phyloP scores from a whole-genome alignment of 2,888 invertebrate genomes.

The Eulithis prunata region DNA sequence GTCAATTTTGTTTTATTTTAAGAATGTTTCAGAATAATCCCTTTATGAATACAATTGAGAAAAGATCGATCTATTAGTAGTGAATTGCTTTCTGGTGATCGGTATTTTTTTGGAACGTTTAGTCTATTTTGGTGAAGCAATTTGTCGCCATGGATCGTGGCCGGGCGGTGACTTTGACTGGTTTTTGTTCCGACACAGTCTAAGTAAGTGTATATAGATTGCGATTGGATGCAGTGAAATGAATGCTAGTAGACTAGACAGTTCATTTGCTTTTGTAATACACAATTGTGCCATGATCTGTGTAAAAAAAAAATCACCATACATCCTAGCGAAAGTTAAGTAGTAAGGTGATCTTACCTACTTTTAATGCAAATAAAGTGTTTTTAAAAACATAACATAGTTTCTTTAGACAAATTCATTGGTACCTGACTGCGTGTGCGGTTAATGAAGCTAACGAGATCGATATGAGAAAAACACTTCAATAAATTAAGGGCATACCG shows the following conservation, averaged over 20 bases:
- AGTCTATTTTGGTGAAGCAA: slow-evolving; percentile 74
- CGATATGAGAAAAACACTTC: slow-evolving; percentile 38
- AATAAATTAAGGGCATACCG: slow-evolving; percentile 40
- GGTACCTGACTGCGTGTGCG: slow-evolving; percentile 33
- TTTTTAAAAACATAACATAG: too few species aligned
- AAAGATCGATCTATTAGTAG: slow-evolving; percentile 64
- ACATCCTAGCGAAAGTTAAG: too few species aligned
- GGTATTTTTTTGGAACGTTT: slow-evolving; percentile 65
- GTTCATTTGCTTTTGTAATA: slow-evolving; percentile 52
- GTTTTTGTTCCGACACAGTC: slow-evolving; percentile 63
- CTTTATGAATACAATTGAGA: background rate
- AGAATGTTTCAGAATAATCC: too few species aligned
- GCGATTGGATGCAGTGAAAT: slow-evolving; percentile 63
- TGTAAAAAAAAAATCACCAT: too few species aligned
- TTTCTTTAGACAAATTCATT: background rate
- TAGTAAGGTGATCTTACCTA: too few species aligned
- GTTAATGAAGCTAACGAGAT: slow-evolving; percentile 40
- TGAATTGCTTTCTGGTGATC: slow-evolving; percentile 65
- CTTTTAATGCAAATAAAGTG: too few species aligned
- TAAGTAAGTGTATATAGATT: slow-evolving; percentile 1
- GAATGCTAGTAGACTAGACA: slow-evolving; percentile 34
- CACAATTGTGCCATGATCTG: too few species aligned
- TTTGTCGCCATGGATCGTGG: slow-evolving; percentile 77
- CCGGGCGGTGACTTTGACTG: slow-evolving; percentile 74
- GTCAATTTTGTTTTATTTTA: too few species aligned